phyloP scores from a whole-genome alignment of 1,140 invertebrate genomes.

The Subanguina moxae region DNA sequence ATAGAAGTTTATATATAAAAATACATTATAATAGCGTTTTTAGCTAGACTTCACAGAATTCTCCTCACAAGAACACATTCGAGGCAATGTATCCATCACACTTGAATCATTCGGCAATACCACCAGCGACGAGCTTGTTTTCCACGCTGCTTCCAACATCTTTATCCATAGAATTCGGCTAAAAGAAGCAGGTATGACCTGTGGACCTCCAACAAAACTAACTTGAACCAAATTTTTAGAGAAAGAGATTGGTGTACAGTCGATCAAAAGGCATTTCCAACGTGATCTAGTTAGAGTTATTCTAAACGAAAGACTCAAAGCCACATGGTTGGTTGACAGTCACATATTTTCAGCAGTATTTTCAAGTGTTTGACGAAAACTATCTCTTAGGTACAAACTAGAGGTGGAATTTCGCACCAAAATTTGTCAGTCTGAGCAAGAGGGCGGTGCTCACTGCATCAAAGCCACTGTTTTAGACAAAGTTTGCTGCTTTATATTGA shows the following conservation, averaged over 20 bases:
- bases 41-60: slow-evolving; percentile 57
- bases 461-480: slow-evolving; percentile 5
- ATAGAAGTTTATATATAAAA: slow-evolving; percentile 24
- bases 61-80: slow-evolving; percentile 34
- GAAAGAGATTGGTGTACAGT: slow-evolving; percentile 33
- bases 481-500: not conserved
- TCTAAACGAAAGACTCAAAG: slow-evolving; percentile 38
- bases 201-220: slow-evolving; percentile 20
- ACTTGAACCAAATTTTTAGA: slow-evolving; percentile 8
- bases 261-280: slow-evolving; percentile 47
- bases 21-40: slow-evolving; percentile 14
- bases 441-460: slow-evolving; percentile 47
- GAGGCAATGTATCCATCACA: slow-evolving; percentile 51
- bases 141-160: slow-evolving; percentile 55
- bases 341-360: not conserved
- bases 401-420: slow-evolving; percentile 53
- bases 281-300: slow-evolving; percentile 41
- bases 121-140: slow-evolving; percentile 49
- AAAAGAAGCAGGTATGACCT: not conserved
- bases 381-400: slow-evolving; percentile 44
- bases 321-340: slow-evolving; percentile 4
- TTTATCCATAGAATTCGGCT: slow-evolving; percentile 50
- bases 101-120: slow-evolving; percentile 56
- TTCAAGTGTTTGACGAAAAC: not conserved
- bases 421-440: slow-evolving; percentile 49